Evolutionary conservation across 1,140 invertebrate species (phyloP).

Genomic region (Eurosta solidaginis): DNA sequence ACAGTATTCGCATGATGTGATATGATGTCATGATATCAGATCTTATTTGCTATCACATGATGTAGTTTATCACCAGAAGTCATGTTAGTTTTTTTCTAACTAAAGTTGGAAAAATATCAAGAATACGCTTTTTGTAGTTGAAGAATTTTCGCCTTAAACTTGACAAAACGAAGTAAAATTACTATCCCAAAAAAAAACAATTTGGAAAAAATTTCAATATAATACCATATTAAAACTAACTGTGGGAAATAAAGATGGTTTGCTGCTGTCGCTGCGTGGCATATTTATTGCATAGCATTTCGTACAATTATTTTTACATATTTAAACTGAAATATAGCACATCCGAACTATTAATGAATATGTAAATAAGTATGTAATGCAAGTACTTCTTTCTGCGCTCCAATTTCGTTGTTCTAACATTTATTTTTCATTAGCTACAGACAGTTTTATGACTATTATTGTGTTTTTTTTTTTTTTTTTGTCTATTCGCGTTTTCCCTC

Average conservation of each 20-base stretch:
- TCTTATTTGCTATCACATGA: too few species aligned
- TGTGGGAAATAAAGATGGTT: background rate
- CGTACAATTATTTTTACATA: background rate
- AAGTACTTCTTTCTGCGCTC: background rate
- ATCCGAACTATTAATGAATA: too few species aligned
- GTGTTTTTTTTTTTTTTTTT: background rate
- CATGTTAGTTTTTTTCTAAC: too few species aligned
- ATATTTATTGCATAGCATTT: background rate
- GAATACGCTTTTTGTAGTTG: too few species aligned
- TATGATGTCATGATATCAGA: too few species aligned
- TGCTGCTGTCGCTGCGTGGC: background rate
- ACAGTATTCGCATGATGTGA: too few species aligned
- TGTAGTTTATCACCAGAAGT: too few species aligned
- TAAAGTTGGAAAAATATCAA: too few species aligned
- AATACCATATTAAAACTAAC: background rate
- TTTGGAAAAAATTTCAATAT: background rate
- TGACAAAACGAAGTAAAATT: background rate
- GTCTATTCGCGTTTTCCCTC: background rate
- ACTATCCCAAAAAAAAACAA: background rate
- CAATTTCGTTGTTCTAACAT: background rate
- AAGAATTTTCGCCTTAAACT: too few species aligned
- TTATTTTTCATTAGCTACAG: background rate
- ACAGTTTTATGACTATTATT: background rate
- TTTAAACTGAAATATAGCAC: too few species aligned
- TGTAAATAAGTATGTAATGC: too few species aligned